Conservation (phyloP, 2,797 vertebrate species). For the Halcyon badia region DNA sequence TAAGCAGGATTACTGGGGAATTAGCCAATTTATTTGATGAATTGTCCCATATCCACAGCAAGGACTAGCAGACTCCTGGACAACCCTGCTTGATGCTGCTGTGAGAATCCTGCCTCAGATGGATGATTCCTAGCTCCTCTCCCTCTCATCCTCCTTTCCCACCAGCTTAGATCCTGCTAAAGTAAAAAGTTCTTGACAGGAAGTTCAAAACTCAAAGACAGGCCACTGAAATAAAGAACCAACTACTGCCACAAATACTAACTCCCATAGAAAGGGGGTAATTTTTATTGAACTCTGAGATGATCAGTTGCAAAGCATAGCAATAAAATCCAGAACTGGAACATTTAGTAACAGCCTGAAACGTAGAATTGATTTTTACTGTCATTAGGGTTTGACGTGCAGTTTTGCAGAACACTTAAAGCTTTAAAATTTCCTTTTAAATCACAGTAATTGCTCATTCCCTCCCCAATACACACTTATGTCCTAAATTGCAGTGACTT, state of each 20-base stretch:
- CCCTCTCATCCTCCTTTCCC: neutral
- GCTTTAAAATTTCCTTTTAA: constrained; percentile 33
- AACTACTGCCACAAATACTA: neutral
- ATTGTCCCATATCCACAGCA: neutral
- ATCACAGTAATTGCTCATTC: neutral
- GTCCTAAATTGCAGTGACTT: constrained; percentile 2
- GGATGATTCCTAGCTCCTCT: neutral
- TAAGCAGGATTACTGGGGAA: neutral
- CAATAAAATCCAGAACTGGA: constrained; percentile 7
- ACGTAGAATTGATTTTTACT: constrained; percentile 6
- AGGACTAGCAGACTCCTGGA: neutral
- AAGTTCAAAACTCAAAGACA: neutral
- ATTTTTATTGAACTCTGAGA: constrained; percentile 25
- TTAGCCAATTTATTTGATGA: neutral
- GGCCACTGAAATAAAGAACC: neutral
- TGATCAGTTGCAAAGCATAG: constrained; percentile 1
- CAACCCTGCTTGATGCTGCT: neutral
- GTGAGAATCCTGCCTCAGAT: neutral
- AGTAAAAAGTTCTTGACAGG: neutral
- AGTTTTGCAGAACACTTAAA: constrained; percentile 14
- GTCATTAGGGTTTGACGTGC: neutral
- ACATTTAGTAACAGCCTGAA: neutral
- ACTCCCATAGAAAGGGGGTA: neutral
- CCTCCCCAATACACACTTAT: neutral
- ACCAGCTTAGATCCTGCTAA: neutral